Evolutionary conservation across 2,888 invertebrate genomes (phyloP).

Genomic region (Thecocarcelia acutangulata): DNA sequence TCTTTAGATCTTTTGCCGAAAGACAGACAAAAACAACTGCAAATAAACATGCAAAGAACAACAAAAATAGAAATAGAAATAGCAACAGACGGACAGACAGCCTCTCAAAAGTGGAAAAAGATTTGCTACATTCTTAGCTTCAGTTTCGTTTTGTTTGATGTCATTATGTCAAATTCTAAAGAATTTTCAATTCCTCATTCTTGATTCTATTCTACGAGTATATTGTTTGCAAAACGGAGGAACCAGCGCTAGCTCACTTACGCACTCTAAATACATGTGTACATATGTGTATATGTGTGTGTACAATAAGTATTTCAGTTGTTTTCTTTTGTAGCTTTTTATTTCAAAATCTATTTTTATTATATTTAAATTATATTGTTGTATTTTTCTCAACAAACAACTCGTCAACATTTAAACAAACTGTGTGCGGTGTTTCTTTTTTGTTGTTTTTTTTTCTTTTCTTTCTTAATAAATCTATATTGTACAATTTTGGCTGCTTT

Average conservation of each 20-base stretch:
- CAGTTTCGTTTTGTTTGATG: constrained; percentile 61
- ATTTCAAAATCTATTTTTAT: constrained; percentile 53
- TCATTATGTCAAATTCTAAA: constrained; percentile 62
- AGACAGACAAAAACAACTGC: constrained; percentile 54
- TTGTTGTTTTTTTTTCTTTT: neutral
- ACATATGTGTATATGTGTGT: too few species aligned
- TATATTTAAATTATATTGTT: constrained; percentile 34
- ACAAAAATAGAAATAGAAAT: constrained; percentile 2
- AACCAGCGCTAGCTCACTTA: neutral
- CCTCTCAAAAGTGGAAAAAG: constrained; percentile 38
- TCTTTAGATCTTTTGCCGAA: constrained; percentile 54
- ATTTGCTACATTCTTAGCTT: constrained; percentile 55
- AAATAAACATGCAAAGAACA: constrained; percentile 27
- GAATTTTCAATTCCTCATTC: constrained; percentile 68
- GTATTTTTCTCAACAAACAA: constrained; percentile 18
- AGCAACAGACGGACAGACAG: constrained; percentile 20
- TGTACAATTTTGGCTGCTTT: constrained; percentile 29
- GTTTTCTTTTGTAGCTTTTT: constrained; percentile 19
- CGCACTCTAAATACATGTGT: constrained; percentile 14
- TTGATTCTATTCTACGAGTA: constrained; percentile 27
- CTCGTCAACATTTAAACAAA: constrained; percentile 37
- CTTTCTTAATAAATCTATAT: constrained; percentile 17
- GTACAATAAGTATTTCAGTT: constrained; percentile 18
- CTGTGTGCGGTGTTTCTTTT: constrained; percentile 22
- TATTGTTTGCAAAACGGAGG: neutral